Evolutionary conservation across 1,140 invertebrate species (phyloP).

Genomic region (Temnothorax nylanderi): DNA sequence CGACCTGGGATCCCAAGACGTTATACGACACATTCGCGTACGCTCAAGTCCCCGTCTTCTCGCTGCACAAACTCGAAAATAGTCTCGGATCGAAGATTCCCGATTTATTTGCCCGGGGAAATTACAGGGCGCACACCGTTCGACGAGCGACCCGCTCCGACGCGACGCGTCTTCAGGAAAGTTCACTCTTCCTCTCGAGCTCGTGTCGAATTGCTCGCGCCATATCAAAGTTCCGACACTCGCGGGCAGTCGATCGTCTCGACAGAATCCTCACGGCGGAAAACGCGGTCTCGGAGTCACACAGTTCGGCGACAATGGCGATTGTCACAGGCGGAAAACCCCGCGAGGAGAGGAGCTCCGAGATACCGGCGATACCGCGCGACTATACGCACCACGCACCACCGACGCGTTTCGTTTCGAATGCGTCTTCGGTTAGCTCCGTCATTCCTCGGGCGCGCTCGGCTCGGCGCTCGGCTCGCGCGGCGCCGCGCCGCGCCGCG

Average conservation of each 20-base stretch:
- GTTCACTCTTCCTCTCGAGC: neutral
- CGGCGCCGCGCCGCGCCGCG: no score
- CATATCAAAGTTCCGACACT: neutral
- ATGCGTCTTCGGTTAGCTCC: neutral
- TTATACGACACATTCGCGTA: neutral
- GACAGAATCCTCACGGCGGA: neutral
- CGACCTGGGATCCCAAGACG: neutral
- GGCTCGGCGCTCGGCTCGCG: neutral
- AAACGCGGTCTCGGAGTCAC: neutral
- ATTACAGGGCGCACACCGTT: neutral
- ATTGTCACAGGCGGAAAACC: neutral
- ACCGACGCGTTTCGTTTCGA: no score
- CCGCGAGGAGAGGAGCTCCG: no score
- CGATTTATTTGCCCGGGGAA: neutral
- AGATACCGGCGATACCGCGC: no score
- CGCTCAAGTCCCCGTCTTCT: no score
- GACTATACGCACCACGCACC: neutral
- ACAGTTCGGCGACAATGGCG: neutral
- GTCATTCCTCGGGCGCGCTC: neutral
- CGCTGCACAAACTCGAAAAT: neutral
- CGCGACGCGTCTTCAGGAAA: neutral
- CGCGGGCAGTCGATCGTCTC: no score
- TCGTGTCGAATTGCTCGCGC: neutral
- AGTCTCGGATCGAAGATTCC: neutral
- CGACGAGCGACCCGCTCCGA: neutral